Base-by-base conservation (phyloP, 2,113 vertebrate species). In the Clarias magur region DNA sequence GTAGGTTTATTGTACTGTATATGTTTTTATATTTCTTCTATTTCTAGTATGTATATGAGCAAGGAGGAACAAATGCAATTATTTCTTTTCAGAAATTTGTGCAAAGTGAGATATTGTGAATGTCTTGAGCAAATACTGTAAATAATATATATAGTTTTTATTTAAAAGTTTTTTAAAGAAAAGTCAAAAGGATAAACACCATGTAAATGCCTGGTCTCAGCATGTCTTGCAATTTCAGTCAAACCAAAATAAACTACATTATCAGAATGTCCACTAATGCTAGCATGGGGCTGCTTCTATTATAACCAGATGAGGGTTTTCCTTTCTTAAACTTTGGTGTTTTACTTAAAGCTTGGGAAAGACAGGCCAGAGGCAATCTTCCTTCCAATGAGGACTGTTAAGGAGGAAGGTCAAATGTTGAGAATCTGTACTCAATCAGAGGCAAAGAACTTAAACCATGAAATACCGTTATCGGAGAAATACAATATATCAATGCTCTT, bases 301-400 rank as follows among this genome's bases (percentile, higher is more conserved):
- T 65, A 60, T 76, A 80, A 82, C 87, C 78, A 80, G n/a, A 87
- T 81, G 84, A 88, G 90, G 80, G 54, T 80, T 38, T 30, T 72
- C 76, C 87, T 85, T 92, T 91, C 89, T 85, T 7, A 63, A 92
- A 92, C 90, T 92, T 91, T 92, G 86, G 90, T 89, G 91, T 60
- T 25, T 53, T 87, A 87, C 89, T 60, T 56, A 91, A 91, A 92
- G 90, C 89, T 91, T 91, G 89, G 92, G 90, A 90, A 90, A 89
- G 89, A 88, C 92, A 91, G 68, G 48, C 89, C 87, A 88, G 76
- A 91, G 93, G 93, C 90, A 89, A 91, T 87, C 91, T 92, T 91
- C 93, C 91, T 95, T 94, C 93, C 93, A 94, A 95, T 95, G 94
- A 95, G 92, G 90, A 88, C 91, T 86, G 91, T 93, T 94, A 93